Evolutionary conservation across 2,113 vertebrate species (phyloP).

Genomic region (Scolopax mira): DNA sequence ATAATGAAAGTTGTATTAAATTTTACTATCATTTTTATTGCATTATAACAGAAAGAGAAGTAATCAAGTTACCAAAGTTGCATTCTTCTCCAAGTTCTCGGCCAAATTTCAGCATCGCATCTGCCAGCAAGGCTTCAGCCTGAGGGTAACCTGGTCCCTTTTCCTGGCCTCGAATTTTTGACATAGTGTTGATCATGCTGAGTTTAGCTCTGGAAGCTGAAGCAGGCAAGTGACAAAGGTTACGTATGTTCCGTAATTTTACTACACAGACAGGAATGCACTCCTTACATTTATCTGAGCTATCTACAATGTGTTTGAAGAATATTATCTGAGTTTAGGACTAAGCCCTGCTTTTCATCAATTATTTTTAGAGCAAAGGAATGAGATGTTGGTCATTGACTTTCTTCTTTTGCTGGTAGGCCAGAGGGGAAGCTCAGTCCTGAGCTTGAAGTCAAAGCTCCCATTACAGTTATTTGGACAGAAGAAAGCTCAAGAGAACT

Average conservation of each 20-base stretch:
- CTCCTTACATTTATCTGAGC: neutral
- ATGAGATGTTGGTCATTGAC: neutral
- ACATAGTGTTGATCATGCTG: conserved; percentile 99
- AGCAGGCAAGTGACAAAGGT: conserved; percentile 9
- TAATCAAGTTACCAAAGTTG: conserved; percentile 85
- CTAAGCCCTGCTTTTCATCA: neutral
- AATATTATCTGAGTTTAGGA: neutral
- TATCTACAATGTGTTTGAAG: neutral
- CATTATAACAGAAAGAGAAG: neutral
- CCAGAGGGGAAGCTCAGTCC: neutral
- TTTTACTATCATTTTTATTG: neutral
- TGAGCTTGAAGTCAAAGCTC: neutral
- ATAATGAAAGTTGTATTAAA: neutral
- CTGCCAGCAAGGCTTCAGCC: conserved; percentile 89
- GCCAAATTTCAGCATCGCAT: conserved; percentile 94
- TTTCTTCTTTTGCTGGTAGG: neutral
- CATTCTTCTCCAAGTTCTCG: conserved; percentile 95
- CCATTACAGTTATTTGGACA: neutral
- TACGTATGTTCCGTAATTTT: neutral
- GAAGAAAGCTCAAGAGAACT: neutral
- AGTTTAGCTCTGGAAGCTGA: conserved; percentile 97
- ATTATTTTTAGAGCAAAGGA: neutral
- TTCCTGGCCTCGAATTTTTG: conserved; percentile 96
- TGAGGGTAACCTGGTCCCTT: conserved; percentile 96
- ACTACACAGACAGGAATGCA: neutral